A percentile compares a stretch with the other conserved stretches of the same genome.
Evolutionary conservation across 2,888 invertebrate species (phyloP).

Genomic region (Eilema griseolum): DNA sequence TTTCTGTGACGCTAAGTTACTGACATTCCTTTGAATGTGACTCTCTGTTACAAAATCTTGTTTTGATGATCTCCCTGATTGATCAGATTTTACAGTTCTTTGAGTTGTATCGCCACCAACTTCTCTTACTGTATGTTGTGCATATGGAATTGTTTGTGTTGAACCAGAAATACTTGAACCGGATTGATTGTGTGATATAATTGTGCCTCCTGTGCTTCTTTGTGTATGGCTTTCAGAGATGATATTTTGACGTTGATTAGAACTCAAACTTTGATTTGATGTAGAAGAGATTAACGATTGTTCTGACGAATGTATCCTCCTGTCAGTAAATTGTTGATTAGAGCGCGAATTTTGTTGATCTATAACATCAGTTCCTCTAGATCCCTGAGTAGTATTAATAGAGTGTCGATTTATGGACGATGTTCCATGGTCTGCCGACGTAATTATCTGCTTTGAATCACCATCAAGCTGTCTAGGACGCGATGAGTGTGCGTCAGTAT

Average conservation of each 20-base stretch:
- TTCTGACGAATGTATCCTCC: slow-evolving; percentile 54
- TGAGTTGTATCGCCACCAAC: slow-evolving; percentile 59
- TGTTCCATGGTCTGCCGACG: slow-evolving; percentile 60
- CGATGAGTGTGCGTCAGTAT: slow-evolving; percentile 48
- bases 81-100: slow-evolving; percentile 62
- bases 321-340: slow-evolving; percentile 57
- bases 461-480: slow-evolving; percentile 48
- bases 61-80: slow-evolving; percentile 49
- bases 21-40: slow-evolving; percentile 53
- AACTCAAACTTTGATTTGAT: slow-evolving; percentile 51
- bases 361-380: slow-evolving; percentile 54
- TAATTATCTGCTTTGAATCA: slow-evolving; percentile 58
- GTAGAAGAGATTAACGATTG: slow-evolving; percentile 53
- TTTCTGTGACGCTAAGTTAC: slow-evolving; percentile 50
- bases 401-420: slow-evolving; percentile 58
- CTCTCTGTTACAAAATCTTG: slow-evolving; percentile 46
- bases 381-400: slow-evolving; percentile 51
- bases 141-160: slow-evolving; percentile 55
- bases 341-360: slow-evolving; percentile 60
- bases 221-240: slow-evolving; percentile 51
- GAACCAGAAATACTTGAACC: slow-evolving; percentile 59
- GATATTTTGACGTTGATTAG: slow-evolving; percentile 49
- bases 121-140: slow-evolving; percentile 47
- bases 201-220: slow-evolving; percentile 50
- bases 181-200: slow-evolving; percentile 50